Evolutionary conservation across 2,888 invertebrate genomes (phyloP), one percentile per base, ranked within the genome.

Genomic region (Congeria kusceri): DNA sequence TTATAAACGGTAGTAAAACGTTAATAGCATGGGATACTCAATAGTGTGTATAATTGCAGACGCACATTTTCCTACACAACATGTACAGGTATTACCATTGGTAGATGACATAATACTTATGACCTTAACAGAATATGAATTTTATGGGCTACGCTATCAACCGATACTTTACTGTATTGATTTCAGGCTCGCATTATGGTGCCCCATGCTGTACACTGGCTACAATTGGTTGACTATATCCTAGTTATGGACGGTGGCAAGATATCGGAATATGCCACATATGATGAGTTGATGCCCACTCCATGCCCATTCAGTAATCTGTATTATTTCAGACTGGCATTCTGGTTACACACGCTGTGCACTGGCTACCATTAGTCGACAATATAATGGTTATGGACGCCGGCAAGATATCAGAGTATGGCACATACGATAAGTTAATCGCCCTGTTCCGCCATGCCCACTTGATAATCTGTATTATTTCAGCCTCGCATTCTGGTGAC

Each of bases 341-440:
- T 61, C 95, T 99, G 89, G 98, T 99, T 46, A 99, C 99, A 0
- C 99, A 99, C 93, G 97, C 97, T 85, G 96, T 99, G 69, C 97
- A 98, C 9, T 98, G 97, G 94, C 95, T 99, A 87, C 96, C 98
- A 0, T 96, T 97, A 90, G 97, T 97, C 1, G 97, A 99, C 94
- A 95, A 96, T 89, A 97, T 99, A 83, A 94, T 98, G 83, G 99
- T 99, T 5, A 93, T 99, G 91, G 96, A 96, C 39, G 95, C 96
- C 89, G 99, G 99, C 0, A 95, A 95, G 89, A 95, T 99, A n/a
- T 96, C 97, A 0, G 99, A 99, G 94, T 95, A 94, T 62, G 99
- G 99, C 69, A 96, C 97, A 7, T 99, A 99, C 94, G n/a, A n/a
- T n/a, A n/a, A n/a, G n/a, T n/a, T 99, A 87, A 93, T 99, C 79